Conservation (phyloP, 2,113 vertebrate genomes). For the Takifugu flavidus region DNA sequence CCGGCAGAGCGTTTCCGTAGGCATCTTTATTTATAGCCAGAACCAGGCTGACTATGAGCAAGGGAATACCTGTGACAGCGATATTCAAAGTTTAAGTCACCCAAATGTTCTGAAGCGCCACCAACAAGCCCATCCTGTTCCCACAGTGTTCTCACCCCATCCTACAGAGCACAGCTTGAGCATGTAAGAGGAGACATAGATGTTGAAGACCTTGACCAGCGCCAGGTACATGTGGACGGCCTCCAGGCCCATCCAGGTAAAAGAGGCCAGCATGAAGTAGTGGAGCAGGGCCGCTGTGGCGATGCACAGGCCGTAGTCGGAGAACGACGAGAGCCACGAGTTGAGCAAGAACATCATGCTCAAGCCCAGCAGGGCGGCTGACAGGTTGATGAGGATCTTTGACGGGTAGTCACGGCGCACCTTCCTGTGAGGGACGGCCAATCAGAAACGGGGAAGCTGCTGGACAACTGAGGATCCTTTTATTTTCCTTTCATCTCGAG, state of each 20-base stretch:
- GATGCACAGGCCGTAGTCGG: constrained; percentile 74
- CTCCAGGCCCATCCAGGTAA: constrained; percentile 90
- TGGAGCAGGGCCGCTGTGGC: constrained; percentile 72
- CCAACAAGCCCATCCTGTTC: too few species aligned
- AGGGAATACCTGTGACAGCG: constrained; percentile 78
- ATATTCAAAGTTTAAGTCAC: not conserved
- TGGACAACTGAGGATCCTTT: not conserved
- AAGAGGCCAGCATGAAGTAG: constrained; percentile 85
- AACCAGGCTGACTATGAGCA: constrained; percentile 74
- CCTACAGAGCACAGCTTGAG: constrained; percentile 83
- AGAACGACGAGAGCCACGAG: constrained; percentile 81
- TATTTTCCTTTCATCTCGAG: not conserved
- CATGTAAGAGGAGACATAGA: constrained; percentile 82
- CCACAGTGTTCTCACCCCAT: constrained; percentile 81
- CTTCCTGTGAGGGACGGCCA: constrained; percentile 66
- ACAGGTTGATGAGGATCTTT: constrained; percentile 88
- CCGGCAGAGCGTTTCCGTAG: constrained; percentile 66
- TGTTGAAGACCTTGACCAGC: constrained; percentile 89
- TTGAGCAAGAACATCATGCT: constrained; percentile 81
- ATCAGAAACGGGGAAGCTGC: not conserved
- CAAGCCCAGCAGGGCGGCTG: constrained; percentile 78
- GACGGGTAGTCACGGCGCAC: constrained; percentile 81
- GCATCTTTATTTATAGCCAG: constrained; percentile 75
- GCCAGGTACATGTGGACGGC: constrained; percentile 86
- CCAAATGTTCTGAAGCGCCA: too few species aligned